Percentiles rank a stretch among this genome's conserved stretches.
Evolutionary conservation across 2,888 invertebrate genomes (phyloP).

Genomic region (Melanchra persicariae): DNA sequence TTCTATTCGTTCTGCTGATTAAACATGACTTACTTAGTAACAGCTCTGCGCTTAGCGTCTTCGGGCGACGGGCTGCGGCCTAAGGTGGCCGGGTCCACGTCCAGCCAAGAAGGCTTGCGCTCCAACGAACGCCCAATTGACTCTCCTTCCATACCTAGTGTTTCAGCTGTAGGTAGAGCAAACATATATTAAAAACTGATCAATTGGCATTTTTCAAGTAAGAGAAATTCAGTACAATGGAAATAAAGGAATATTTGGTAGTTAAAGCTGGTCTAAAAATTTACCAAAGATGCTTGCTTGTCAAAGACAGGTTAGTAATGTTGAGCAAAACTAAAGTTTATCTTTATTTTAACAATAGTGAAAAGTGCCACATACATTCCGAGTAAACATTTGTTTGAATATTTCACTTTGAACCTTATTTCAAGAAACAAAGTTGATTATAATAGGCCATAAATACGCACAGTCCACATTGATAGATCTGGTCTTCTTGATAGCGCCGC

Average conservation of each 20-base stretch:
- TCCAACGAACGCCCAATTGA: slow-evolving; percentile 84
- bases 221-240: background rate
- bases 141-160: slow-evolving; percentile 94
- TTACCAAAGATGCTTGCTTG: background rate
- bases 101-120: slow-evolving; percentile 87
- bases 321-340: background rate
- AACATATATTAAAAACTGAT: background rate
- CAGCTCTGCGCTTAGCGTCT: slow-evolving; percentile 80
- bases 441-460: slow-evolving; percentile 85
- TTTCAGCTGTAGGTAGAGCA: slow-evolving; percentile 91
- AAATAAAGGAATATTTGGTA: background rate
- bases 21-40: slow-evolving; percentile 79
- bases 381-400: too few species aligned
- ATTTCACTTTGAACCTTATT: background rate
- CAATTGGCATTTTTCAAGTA: background rate
- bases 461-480: slow-evolving; percentile 97
- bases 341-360: background rate
- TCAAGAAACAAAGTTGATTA: background rate
- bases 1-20: too few species aligned
- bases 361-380: too few species aligned
- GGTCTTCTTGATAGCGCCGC: slow-evolving; percentile 98
- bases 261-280: background rate
- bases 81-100: slow-evolving; percentile 79
- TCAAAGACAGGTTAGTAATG: background rate
- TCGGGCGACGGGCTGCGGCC: slow-evolving; percentile 90